Percentiles rank a stretch among this genome's conserved stretches.
These are phyloP conservation scores for Passer montanus DNA, from an alignment of 2,113 vertebrate species.

Conservation along the genomic window DNA sequence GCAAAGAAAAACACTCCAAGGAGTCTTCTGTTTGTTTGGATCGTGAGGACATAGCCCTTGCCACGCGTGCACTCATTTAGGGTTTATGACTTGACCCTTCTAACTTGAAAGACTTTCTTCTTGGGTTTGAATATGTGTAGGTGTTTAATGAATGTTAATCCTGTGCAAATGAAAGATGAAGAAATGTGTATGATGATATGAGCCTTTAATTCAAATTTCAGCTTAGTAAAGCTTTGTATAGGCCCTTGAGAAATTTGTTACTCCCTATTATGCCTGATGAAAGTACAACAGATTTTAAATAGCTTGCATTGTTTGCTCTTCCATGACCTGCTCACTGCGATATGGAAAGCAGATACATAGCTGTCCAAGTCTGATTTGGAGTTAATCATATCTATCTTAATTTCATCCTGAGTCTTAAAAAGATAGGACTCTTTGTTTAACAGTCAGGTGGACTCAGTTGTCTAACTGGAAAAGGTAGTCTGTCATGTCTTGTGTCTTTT, in stretches of 20 bases:
- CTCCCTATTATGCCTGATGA: neutral
- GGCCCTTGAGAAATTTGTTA: neutral
- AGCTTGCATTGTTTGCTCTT: neutral
- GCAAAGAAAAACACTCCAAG: neutral
- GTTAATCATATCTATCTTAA: neutral
- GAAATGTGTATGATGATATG: neutral
- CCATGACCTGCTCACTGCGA: accelerated
- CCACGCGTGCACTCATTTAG: neutral
- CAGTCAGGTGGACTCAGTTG: neutral
- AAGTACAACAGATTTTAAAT: neutral
- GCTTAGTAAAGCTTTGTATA: neutral
- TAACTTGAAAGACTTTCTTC: neutral
- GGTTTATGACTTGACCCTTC: neutral
- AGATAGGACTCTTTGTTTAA: neutral
- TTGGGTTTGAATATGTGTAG: neutral
- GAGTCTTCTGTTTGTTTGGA: neutral
- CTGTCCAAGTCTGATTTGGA: neutral
- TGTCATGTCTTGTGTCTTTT: neutral
- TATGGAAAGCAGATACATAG: neutral
- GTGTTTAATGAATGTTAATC: neutral
- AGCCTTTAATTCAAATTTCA: neutral
- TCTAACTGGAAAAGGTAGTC: neutral
- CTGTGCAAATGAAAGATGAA: neutral
- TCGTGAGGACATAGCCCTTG: neutral
- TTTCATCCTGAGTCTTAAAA: neutral